Evolutionary conservation across 2,113 vertebrate species (phyloP).

Genomic region (Bungarus multicinctus): DNA sequence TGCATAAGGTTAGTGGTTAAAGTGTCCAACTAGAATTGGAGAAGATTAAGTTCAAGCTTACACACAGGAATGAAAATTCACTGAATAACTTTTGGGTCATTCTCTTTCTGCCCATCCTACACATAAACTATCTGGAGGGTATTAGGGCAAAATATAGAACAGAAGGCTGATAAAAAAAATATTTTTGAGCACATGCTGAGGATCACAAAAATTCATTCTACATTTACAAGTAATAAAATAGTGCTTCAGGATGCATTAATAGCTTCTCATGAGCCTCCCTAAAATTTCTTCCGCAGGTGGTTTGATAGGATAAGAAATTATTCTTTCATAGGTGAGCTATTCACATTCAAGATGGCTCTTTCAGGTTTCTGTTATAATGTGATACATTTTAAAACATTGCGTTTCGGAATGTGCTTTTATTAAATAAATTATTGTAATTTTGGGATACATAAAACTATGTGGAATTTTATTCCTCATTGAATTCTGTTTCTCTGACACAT

Average conservation of each 20-base stretch:
- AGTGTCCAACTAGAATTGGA: background rate
- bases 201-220: background rate
- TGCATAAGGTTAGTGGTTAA: background rate
- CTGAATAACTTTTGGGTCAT: background rate
- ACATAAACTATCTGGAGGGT: background rate
- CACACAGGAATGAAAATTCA: background rate
- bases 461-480: background rate
- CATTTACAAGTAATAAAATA: background rate
- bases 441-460: background rate
- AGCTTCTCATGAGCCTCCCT: constrained; percentile 24
- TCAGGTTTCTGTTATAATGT: background rate
- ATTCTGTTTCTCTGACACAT: background rate
- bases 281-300: constrained; percentile 61
- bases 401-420: background rate
- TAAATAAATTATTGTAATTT: background rate
- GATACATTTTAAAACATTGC: background rate
- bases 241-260: background rate
- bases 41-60: background rate
- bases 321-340: background rate
- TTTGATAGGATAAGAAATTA: constrained; percentile 27
- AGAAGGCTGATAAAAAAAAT: background rate
- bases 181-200: background rate
- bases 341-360: background rate
- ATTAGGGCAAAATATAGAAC: background rate
- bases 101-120: background rate